Evolutionary conservation across 1,140 invertebrate genomes (phyloP).

Genomic region (Drosophila lowei): DNA sequence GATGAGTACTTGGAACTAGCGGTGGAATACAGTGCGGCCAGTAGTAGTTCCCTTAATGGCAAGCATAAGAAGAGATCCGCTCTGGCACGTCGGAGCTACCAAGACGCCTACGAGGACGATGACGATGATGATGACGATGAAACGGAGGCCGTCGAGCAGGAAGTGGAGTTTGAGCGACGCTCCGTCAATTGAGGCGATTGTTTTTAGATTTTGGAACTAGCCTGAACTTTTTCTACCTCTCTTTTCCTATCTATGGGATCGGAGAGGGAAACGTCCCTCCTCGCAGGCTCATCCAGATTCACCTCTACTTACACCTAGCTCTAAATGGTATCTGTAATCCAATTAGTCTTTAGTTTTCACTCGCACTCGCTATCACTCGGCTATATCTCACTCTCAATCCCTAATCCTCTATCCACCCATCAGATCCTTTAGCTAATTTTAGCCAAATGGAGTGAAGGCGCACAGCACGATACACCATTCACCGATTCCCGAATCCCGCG

Average conservation of each 20-base stretch:
- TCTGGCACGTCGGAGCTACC: constrained; percentile 34
- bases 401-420: constrained; percentile 3
- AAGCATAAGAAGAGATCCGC: constrained; percentile 30
- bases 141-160: constrained; percentile 13
- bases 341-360: constrained; percentile 43
- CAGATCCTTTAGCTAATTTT: constrained; percentile 39
- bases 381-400: background rate
- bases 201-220: constrained; percentile 20
- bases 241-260: constrained; percentile 10
- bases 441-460: constrained; percentile 8
- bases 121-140: constrained; percentile 2
- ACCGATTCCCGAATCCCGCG: no score
- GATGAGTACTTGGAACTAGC: constrained; percentile 64
- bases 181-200: constrained; percentile 18
- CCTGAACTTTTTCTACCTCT: constrained; percentile 12
- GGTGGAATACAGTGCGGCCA: constrained; percentile 30
- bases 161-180: constrained; percentile 27
- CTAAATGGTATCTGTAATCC: constrained; percentile 38
- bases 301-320: constrained; percentile 29
- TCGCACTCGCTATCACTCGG: constrained; percentile 13
- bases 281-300: constrained; percentile 7
- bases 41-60: constrained; percentile 30
- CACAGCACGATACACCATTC: no score
- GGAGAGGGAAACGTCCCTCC: background rate
- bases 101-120: constrained; percentile 15